Evolutionary conservation across 2,113 vertebrate species (phyloP).

Genomic region (Conger conger): DNA sequence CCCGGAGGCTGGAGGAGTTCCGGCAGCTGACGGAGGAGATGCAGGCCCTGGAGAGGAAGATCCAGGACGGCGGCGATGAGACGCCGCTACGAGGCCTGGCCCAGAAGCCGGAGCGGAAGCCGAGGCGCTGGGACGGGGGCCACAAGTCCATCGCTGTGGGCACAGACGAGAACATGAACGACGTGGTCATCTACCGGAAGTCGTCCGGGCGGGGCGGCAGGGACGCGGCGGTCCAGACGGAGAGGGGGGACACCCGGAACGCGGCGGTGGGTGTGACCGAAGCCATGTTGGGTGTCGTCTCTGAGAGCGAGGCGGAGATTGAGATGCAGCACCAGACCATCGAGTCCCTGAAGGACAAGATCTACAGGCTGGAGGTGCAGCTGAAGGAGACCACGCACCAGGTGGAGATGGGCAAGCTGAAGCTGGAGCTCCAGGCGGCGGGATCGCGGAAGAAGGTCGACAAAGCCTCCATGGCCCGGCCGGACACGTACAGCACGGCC

Average conservation of each 20-base stretch:
- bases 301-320: conserved; percentile 83
- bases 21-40: conserved; percentile 88
- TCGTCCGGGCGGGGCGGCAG: conserved; percentile 41
- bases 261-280: conserved; percentile 80
- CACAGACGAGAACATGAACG: conserved; percentile 79
- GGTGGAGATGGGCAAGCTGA: conserved; percentile 93
- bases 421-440: conserved; percentile 88
- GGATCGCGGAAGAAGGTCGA: conserved; percentile 84
- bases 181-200: conserved; percentile 64
- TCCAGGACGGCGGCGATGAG: conserved; percentile 70
- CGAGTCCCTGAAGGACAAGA: conserved; percentile 88
- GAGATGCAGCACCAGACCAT: conserved; percentile 94
- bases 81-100: conserved; percentile 31
- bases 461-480: conserved; percentile 78
- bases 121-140: conserved; percentile 46
- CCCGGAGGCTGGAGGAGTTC: conserved; percentile 85
- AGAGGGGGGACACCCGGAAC: conserved; percentile 62
- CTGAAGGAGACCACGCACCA: conserved; percentile 89
- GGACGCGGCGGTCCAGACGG: conserved; percentile 74
- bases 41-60: conserved; percentile 87
- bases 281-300: conserved; percentile 85
- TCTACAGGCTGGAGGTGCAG: conserved; percentile 89
- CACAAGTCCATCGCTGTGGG: conserved; percentile 78
- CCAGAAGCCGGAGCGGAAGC: conserved; percentile 48
- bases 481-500: conserved; percentile 69